A percentile compares a stretch with the other conserved stretches of the same genome.
Conservation (phyloP, 2,888 invertebrate genomes). For the Xylota sylvarum region DNA sequence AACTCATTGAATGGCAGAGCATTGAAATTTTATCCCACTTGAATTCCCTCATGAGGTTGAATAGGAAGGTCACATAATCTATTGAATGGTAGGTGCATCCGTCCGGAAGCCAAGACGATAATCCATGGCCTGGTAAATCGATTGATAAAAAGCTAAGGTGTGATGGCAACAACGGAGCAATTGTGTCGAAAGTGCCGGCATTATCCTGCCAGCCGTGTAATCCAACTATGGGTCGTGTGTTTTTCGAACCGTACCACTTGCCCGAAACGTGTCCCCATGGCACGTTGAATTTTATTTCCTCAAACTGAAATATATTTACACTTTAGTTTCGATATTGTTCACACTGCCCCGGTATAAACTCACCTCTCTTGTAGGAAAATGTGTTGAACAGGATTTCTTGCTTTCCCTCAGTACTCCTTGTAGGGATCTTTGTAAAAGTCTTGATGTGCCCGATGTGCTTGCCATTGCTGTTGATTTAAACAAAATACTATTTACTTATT, state of each 20-base stretch:
- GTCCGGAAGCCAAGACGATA: slow-evolving; percentile 88
- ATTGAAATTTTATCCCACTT: slow-evolving; percentile 90
- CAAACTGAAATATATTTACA: slow-evolving; percentile 21
- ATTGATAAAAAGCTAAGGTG: slow-evolving; percentile 86
- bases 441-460: slow-evolving; percentile 11
- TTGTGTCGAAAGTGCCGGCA: slow-evolving; percentile 90
- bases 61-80: slow-evolving; percentile 85
- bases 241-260: slow-evolving; percentile 89
- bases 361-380: slow-evolving; percentile 54
- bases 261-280: slow-evolving; percentile 90
- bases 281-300: slow-evolving; percentile 81
- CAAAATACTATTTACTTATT: not conserved
- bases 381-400: slow-evolving; percentile 7
- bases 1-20: slow-evolving; percentile 89
- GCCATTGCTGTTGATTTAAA: slow-evolving; percentile 22
- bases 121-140: slow-evolving; percentile 90
- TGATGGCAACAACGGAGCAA: slow-evolving; percentile 87
- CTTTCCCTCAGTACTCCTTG: slow-evolving; percentile 8
- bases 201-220: slow-evolving; percentile 94
- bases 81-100: slow-evolving; percentile 86
- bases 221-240: slow-evolving; percentile 88
- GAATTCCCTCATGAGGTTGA: slow-evolving; percentile 87
- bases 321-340: not conserved
- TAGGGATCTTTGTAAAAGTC: slow-evolving; percentile 25
- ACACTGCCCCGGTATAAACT: not conserved